Evolutionary conservation across 2,797 vertebrate genomes (phyloP).

Genomic region (Xiphorhynchus erythropygius): DNA sequence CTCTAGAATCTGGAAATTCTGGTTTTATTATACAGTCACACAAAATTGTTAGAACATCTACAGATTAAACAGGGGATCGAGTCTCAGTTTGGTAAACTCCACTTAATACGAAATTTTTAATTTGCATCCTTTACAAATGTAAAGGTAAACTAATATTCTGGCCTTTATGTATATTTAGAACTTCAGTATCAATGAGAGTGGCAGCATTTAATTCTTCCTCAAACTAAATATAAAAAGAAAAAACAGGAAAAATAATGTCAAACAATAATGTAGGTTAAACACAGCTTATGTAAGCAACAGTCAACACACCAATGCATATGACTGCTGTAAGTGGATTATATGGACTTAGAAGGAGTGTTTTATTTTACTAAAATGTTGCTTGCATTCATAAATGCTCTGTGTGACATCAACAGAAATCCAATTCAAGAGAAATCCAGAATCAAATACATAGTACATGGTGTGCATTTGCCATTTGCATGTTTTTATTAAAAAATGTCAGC

Average conservation of each 20-base stretch:
- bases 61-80: not conserved
- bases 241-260: not conserved
- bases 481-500: not conserved
- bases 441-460: not conserved
- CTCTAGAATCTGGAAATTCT: not conserved
- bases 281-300: not conserved
- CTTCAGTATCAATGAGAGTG: not conserved
- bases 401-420: not conserved
- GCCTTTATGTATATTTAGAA: not conserved
- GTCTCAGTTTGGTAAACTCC: not conserved
- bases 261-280: conserved; percentile 21
- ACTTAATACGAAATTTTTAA: not conserved
- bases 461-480: not conserved
- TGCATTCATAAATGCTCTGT: not conserved
- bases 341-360: not conserved
- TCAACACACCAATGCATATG: not conserved
- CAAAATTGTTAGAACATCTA: not conserved
- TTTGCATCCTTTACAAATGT: not conserved
- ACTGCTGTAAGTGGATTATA: conserved; percentile 22
- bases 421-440: not conserved
- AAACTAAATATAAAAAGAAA: not conserved
- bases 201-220: not conserved
- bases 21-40: not conserved
- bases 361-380: not conserved
- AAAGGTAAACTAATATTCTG: not conserved